A percentile compares a stretch with the other conserved stretches of the same genome.
Conservation (phyloP, 2,113 vertebrate genomes). For the Neomonachus schauinslandi region DNA sequence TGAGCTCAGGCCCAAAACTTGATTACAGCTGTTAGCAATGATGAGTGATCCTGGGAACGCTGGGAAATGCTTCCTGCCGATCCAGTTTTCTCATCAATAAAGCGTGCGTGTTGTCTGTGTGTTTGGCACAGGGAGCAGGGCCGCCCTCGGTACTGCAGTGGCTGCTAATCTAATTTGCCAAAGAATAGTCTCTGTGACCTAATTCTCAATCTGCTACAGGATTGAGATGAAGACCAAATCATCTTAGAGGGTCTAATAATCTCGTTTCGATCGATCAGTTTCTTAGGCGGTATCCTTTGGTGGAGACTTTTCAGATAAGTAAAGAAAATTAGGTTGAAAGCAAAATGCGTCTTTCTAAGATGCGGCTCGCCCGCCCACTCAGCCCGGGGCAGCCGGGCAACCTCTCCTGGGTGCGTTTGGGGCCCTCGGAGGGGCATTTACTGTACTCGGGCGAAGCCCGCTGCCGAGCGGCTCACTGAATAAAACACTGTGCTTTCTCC, state of each 20-base stretch:
- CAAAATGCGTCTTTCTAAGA: slow-evolving; percentile 79
- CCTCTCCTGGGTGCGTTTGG: slow-evolving; percentile 67
- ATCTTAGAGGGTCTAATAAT: slow-evolving; percentile 95
- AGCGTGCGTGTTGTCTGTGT: neutral
- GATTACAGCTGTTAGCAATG: too few relatives aligned
- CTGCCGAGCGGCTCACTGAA: slow-evolving; percentile 87
- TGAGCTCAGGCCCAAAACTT: neutral
- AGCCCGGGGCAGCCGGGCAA: slow-evolving; percentile 69
- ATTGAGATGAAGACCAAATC: slow-evolving; percentile 94
- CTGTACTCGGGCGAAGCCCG: slow-evolving; percentile 88
- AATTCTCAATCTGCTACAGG: slow-evolving; percentile 93
- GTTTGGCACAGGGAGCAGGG: neutral
- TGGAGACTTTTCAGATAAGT: slow-evolving; percentile 91
- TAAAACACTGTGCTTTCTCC: slow-evolving; percentile 93
- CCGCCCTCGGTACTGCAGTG: slow-evolving; percentile 82
- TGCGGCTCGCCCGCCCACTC: slow-evolving; percentile 58
- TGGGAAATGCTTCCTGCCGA: fast-evolving
- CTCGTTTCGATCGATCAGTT: slow-evolving; percentile 94
- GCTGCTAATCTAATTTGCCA: slow-evolving; percentile 93
- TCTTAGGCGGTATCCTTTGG: slow-evolving; percentile 89
- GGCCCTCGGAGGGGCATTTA: slow-evolving; percentile 73
- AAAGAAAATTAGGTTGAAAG: slow-evolving; percentile 88
- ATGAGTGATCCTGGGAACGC: fast-evolving
- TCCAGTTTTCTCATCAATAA: neutral
- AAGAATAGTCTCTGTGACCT: slow-evolving; percentile 91